These are phyloP conservation scores for Caloenas nicobarica DNA, from an alignment of 2,113 vertebrate species.

Conservation along the genomic window DNA sequence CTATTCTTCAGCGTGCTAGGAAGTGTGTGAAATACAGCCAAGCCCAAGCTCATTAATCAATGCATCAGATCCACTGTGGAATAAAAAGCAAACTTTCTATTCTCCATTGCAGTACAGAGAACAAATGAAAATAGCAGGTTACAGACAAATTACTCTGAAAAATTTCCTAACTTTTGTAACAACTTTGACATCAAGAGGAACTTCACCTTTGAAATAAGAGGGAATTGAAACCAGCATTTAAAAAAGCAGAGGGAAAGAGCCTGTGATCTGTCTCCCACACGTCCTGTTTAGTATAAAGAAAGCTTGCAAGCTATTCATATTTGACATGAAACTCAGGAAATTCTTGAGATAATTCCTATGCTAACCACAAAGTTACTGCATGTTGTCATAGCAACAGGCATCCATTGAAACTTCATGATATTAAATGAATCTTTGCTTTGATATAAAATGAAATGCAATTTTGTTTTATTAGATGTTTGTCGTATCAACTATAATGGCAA, in stretches of 20 bases:
- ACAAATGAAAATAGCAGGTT: background rate
- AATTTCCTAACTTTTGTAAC: background rate
- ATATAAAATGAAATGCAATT: constrained; percentile 5
- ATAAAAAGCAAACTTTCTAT: background rate
- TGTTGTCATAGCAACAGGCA: background rate
- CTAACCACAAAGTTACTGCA: background rate
- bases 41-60: background rate
- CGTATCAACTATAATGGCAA: background rate
- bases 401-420: background rate
- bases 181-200: background rate
- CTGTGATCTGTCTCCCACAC: background rate
- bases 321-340: background rate
- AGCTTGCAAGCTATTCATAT: background rate
- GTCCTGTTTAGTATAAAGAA: background rate
- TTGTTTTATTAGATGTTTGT: constrained; percentile 5
- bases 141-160: background rate
- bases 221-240: background rate
- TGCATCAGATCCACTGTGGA: background rate
- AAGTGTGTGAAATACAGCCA: background rate
- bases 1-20: background rate
- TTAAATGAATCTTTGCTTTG: background rate
- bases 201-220: background rate
- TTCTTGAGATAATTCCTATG: background rate
- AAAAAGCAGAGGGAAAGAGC: background rate
- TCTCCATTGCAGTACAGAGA: background rate